Evolutionary conservation across 2,797 vertebrate species (phyloP).

Genomic region (Ambastaia sidthimunki): DNA sequence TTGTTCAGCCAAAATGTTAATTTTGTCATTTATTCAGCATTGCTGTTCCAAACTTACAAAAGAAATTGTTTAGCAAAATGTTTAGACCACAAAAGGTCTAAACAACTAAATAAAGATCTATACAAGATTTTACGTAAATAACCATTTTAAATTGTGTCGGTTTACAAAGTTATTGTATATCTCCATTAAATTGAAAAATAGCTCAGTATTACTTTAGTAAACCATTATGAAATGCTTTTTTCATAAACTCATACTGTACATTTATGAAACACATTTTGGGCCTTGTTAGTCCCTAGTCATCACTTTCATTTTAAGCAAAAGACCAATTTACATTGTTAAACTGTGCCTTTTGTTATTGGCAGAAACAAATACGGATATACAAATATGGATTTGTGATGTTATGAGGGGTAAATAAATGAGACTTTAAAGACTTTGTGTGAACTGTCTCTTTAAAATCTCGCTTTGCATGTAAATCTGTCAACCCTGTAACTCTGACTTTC

Average conservation of each 20-base stretch:
- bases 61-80: not conserved
- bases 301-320: not conserved
- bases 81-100: not conserved
- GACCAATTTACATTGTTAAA: not conserved
- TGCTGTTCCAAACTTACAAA: not conserved
- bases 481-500: constrained; percentile 18
- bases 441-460: not conserved
- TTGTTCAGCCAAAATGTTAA: not conserved
- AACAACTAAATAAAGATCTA: too few species aligned
- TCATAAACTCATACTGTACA: too few species aligned
- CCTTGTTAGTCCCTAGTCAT: not conserved
- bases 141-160: too few species aligned
- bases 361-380: too few species aligned
- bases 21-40: not conserved
- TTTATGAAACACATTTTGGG: not conserved
- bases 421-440: not conserved
- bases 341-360: not conserved
- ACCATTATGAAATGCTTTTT: not conserved
- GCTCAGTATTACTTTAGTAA: not conserved
- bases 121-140: too few species aligned
- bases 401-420: not conserved
- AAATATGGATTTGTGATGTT: not conserved
- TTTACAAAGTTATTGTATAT: not conserved
- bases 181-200: not conserved
- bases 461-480: constrained; percentile 30